Evolutionary conservation across 2,888 invertebrate species (phyloP), one percentile per base, ranked within the genome.

Genomic region (Baronia brevicornis): DNA sequence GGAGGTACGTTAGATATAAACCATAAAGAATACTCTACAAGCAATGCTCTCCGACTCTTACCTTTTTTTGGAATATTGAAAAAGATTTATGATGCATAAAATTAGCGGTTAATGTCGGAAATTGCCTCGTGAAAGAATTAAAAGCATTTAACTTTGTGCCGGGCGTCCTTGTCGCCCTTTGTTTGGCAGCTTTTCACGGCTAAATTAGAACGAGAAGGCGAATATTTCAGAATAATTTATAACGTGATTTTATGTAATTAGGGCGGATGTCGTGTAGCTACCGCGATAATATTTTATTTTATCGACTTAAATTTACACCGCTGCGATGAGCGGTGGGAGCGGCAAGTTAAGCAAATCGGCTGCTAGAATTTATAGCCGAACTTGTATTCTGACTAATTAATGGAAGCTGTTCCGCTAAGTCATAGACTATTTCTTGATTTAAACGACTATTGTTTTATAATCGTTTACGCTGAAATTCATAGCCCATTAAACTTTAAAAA

Each of bases 321-420:
- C 50, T 44, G 56, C 65, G 77, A 74, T 72, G 75, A 73, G 74
- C 65, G 55, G 62, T 51, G 58, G 57, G 60, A 69, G 66, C 68
- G 67, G 68, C 57, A 73, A 79, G 74, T 77, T 80, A 68, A 48
- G 58, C 60, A n/a, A n/a, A 21, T 5, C 60, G 65, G 65, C 69
- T 61, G 51, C 55, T 55, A 59, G 60, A 71, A 84, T 84, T 82
- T 84, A 84, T 80, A 71, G 80, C 78, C 57, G 72, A 84, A 82
- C 80, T 82, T 80, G 66, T 71, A 65, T 78, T 74, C 68, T 57
- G 61, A 54, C 74, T 80, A 80, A 84, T 82, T 80, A 82, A 80
- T 79, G 74, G 69, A 71, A 75, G 70, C 69, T 63, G 69, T 61
- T 71, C 58, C 58, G 56, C 63, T 61, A 65, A 69, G 60, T 62